Conservation (phyloP, 2,113 vertebrate species). For the Astur gentilis region DNA sequence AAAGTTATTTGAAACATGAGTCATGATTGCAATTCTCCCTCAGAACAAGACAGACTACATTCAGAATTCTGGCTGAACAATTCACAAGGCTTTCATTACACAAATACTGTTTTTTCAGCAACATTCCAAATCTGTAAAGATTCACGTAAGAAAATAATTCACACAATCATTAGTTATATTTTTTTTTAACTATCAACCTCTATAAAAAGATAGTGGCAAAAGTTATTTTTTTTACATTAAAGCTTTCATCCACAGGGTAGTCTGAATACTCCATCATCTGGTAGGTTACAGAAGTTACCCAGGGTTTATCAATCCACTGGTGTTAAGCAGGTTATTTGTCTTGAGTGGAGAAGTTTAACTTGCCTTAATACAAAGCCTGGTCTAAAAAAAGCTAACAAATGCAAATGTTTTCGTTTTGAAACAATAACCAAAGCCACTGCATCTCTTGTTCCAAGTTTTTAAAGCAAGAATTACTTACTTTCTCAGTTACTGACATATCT, state of each 20-base stretch:
- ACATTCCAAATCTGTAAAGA: background rate
- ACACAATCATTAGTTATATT: background rate
- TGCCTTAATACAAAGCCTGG: background rate
- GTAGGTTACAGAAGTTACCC: background rate
- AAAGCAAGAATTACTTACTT: conserved; percentile 69
- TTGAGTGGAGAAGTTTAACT: background rate
- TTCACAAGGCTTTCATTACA: background rate
- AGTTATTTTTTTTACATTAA: background rate
- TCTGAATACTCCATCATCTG: background rate
- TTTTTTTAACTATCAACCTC: background rate
- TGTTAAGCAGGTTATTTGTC: background rate
- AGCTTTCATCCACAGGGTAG: background rate
- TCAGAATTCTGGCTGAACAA: background rate
- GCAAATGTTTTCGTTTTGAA: background rate
- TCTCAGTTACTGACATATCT: conserved; percentile 77
- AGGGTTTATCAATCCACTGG: background rate
- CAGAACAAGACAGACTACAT: background rate
- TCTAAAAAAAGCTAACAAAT: background rate
- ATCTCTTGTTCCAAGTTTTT: background rate
- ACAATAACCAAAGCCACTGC: background rate
- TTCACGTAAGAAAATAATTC: background rate
- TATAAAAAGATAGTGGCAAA: background rate
- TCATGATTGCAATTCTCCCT: background rate
- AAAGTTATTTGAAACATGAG: background rate
- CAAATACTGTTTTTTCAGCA: background rate